Evolutionary conservation across 2,797 vertebrate genomes (phyloP), one percentile per base, ranked within the genome.

Genomic region (Alfaro cultratus): DNA sequence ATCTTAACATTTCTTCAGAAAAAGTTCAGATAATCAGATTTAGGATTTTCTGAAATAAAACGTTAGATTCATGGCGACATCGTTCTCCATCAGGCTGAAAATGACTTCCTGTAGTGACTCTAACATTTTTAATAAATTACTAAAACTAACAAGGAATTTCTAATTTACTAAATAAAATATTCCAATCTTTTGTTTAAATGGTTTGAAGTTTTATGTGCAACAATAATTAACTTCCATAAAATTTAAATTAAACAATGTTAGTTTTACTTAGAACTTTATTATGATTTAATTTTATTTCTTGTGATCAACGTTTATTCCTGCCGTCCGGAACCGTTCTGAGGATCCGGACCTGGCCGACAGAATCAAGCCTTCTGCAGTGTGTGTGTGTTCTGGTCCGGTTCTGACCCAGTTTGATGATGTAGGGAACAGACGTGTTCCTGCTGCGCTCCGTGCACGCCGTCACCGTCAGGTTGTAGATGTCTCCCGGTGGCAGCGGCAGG

Each of bases 401-500:
- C 97, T 96, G 90, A 99, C 98, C 97, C 84, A 99, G 91, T 90
- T 97, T 98, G 90, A 99, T 96, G 85, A 98, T 96, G 55, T 90
- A 96, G 0, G 96, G 95, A n/a, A 79, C 62, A 18, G 98, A 99
- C 1, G 95, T 96, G 86, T 99, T 99, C 74, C 96, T 95, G 91
- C 96, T 97, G 75, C 96, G 96, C 53, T 99, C 98, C 0, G 98
- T 99, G 79, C 96, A 99, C 47, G 98, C 98, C 0, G 97, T 98
- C 81, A 99, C 98, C 0, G 98, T 99, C 76, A 99, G 95, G 88
- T 99, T 99, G 92, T 99, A 99, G 87, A 99, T 97, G 93, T 99
- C 98, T 18, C 98, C 98, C 0, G 98, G 97, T 53, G 98, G 98
- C 76, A 99, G 91, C 7, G 94, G 96, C 77, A 99, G 93, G 78